These are phyloP conservation scores for Caenorhabditis sulstoni DNA, from an alignment of 2,888 invertebrate genomes.

Conservation along the genomic window DNA sequence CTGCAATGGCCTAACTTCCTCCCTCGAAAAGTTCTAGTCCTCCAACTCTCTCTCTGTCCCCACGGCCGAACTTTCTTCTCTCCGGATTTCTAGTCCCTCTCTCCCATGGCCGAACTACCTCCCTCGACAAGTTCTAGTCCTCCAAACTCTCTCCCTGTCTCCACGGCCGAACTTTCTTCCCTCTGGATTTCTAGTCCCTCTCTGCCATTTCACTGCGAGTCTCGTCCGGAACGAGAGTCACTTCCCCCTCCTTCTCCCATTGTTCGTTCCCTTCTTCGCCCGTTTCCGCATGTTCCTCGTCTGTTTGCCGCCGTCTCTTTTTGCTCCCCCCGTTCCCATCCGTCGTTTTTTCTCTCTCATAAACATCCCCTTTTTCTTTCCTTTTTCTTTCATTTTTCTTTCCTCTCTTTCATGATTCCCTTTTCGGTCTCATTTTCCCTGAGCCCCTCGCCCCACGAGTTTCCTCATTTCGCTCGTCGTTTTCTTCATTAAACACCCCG, in stretches of 20 bases:
- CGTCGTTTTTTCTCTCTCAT: constrained; percentile 4
- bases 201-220: constrained; percentile 28
- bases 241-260: constrained; percentile 9
- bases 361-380: not conserved
- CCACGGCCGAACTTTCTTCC: no score
- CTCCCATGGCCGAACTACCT: no score
- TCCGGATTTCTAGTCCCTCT: not conserved
- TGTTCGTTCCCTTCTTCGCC: constrained; percentile 1
- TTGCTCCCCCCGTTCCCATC: constrained; percentile 3
- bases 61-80: not conserved
- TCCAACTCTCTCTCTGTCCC: no score
- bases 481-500: no score
- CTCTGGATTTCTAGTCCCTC: constrained; percentile 12
- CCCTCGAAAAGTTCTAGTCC: no score
- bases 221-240: no score
- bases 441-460: not conserved
- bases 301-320: not conserved
- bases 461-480: not conserved
- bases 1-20: no score
- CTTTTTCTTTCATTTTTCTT: constrained; percentile 7
- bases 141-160: not conserved
- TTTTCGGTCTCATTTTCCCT: constrained; percentile 1
- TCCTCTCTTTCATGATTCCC: constrained; percentile 7
- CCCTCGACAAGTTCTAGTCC: not conserved
- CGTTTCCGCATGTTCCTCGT: not conserved